phyloP scores from a whole-genome alignment of 2,888 invertebrate genomes.

The Coleophora deauratella region DNA sequence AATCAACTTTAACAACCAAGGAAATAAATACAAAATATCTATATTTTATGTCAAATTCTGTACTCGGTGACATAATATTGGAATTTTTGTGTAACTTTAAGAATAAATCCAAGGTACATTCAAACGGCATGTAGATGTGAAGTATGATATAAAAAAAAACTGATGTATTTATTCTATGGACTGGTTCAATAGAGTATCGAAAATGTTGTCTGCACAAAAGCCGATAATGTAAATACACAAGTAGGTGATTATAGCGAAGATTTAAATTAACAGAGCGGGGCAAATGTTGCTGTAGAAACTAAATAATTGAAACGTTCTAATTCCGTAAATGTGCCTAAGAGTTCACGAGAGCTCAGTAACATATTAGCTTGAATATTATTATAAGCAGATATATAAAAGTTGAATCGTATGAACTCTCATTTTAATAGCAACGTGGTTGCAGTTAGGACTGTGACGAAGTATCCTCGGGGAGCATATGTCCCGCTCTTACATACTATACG shows the following conservation, averaged over 20 bases:
- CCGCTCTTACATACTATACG: constrained; percentile 42
- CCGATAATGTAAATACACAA: constrained; percentile 49
- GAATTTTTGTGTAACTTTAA: too few relatives aligned
- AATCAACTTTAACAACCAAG: too few relatives aligned
- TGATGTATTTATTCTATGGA: too few relatives aligned
- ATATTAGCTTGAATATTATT: constrained; percentile 49
- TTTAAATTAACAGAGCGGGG: constrained; percentile 37
- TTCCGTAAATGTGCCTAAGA: constrained; percentile 63
- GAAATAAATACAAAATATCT: too few relatives aligned
- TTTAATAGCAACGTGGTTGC: constrained; percentile 13
- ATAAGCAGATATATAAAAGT: constrained; percentile 10
- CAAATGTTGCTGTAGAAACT: constrained; percentile 34
- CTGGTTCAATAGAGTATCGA: constrained; percentile 14
- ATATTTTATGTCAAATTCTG: too few relatives aligned
- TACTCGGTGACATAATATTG: too few relatives aligned
- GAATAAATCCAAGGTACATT: too few relatives aligned
- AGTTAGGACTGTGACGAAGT: constrained; percentile 9
- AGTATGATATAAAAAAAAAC: too few relatives aligned
- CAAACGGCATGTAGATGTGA: too few relatives aligned
- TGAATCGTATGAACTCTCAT: constrained; percentile 5
- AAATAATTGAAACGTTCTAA: constrained; percentile 29
- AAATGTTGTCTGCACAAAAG: constrained; percentile 28
- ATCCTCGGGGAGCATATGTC: constrained; percentile 37
- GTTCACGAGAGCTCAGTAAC: constrained; percentile 40
- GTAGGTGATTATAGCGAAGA: constrained; percentile 14